phyloP scores from a whole-genome alignment of 1,140 invertebrate species.

The Aphis gossypii region DNA sequence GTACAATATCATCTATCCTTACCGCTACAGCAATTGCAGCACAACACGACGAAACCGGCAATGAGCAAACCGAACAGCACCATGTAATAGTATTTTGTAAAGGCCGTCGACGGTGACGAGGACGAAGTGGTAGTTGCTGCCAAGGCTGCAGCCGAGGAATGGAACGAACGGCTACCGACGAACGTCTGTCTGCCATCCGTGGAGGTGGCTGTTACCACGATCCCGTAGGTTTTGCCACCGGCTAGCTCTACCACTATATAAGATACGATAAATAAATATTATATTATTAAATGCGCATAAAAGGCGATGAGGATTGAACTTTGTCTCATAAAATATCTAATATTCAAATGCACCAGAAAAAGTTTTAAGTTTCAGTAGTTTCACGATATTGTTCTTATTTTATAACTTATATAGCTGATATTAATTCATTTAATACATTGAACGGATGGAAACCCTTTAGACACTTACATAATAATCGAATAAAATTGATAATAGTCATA shows the following conservation, averaged over 20 bases:
- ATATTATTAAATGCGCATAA: background rate
- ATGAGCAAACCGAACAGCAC: background rate
- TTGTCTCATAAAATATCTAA: no score
- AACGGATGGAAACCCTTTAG: no score
- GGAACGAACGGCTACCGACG: background rate
- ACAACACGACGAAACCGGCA: background rate
- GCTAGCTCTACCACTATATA: background rate
- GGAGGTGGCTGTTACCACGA: background rate
- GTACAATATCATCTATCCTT: background rate
- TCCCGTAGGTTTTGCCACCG: background rate
- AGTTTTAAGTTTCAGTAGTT: no score
- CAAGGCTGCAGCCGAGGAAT: background rate
- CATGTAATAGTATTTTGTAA: constrained; percentile 44
- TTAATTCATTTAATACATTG: no score
- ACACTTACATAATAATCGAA: no score
- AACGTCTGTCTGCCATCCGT: constrained; percentile 14
- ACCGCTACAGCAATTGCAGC: background rate
- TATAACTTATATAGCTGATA: no score
- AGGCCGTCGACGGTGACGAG: background rate
- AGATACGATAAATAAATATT: background rate
- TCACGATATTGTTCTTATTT: no score
- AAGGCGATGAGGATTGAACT: no score
- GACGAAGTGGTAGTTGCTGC: background rate
- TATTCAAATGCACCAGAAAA: no score
- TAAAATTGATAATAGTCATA: no score